These are phyloP conservation scores for Nemapogon koenigi DNA, from an alignment of 2,888 invertebrate genomes.

Conservation along the genomic window DNA sequence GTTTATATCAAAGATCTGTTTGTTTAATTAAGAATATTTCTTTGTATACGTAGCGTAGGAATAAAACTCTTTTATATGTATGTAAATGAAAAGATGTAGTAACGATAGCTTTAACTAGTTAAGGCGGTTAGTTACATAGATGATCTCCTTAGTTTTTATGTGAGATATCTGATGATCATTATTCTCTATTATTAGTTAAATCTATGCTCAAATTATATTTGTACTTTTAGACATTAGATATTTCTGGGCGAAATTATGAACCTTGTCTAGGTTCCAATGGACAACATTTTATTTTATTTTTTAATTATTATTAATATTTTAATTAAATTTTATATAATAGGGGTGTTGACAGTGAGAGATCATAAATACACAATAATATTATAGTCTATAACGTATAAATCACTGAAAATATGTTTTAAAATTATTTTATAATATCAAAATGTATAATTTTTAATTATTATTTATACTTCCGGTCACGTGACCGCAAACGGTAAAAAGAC, in stretches of 20 bases:
- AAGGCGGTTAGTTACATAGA: not conserved
- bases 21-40: not conserved
- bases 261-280: not conserved
- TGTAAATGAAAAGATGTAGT: conserved; percentile 25
- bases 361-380: no score
- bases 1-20: not conserved
- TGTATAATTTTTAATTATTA: no score
- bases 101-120: conserved; percentile 50
- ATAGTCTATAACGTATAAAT: no score
- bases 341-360: no score
- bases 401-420: no score
- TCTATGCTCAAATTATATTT: not conserved
- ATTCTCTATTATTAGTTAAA: not conserved
- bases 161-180: not conserved
- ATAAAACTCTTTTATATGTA: not conserved
- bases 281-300: no score
- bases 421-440: no score
- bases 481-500: no score
- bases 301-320: no score
- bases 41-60: no score
- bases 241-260: not conserved
- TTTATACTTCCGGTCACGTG: no score
- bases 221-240: not conserved
- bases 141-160: not conserved
- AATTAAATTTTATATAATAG: no score